Evolutionary conservation across 1,140 invertebrate genomes (phyloP).

Genomic region (Calephelis nemesis): DNA sequence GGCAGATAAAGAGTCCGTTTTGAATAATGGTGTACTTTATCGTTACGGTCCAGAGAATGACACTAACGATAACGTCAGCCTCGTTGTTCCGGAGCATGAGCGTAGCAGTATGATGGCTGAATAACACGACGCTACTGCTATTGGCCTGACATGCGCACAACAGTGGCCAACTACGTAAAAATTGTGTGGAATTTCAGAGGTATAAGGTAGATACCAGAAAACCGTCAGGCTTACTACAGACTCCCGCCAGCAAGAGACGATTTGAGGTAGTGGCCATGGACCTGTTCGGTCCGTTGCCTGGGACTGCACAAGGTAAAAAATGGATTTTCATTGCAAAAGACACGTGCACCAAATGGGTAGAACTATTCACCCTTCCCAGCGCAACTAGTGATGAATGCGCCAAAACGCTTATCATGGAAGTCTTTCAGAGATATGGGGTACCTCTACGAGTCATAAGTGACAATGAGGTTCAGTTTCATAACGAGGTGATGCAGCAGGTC

Average conservation of each 20-base stretch:
- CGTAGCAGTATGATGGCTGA: constrained; percentile 26
- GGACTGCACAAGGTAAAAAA: constrained; percentile 27
- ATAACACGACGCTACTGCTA: constrained; percentile 54
- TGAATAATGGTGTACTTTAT: constrained; percentile 41
- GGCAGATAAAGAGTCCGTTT: constrained; percentile 34
- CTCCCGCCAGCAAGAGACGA: constrained; percentile 26
- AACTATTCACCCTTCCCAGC: constrained; percentile 42
- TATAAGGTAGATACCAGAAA: constrained; percentile 46
- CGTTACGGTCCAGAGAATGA: constrained; percentile 21
- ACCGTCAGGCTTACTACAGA: constrained; percentile 39
- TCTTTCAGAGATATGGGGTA: constrained; percentile 39
- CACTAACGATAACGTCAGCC: constrained; percentile 4
- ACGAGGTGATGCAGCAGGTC: too few species aligned
- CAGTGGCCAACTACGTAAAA: constrained; percentile 38
- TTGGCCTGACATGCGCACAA: constrained; percentile 43
- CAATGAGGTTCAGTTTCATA: too few species aligned
- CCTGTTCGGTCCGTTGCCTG: constrained; percentile 47
- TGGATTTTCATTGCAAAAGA: constrained; percentile 55
- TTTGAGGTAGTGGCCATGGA: constrained; percentile 47
- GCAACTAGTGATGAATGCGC: constrained; percentile 50
- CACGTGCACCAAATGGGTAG: constrained; percentile 47
- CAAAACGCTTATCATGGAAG: constrained; percentile 30
- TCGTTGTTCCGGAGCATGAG: constrained; percentile 37
- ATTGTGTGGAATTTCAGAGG: constrained; percentile 35
- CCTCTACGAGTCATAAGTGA: too few species aligned